Base-by-base conservation (phyloP, 2,797 vertebrate genomes). In the Agapornis canus region DNA sequence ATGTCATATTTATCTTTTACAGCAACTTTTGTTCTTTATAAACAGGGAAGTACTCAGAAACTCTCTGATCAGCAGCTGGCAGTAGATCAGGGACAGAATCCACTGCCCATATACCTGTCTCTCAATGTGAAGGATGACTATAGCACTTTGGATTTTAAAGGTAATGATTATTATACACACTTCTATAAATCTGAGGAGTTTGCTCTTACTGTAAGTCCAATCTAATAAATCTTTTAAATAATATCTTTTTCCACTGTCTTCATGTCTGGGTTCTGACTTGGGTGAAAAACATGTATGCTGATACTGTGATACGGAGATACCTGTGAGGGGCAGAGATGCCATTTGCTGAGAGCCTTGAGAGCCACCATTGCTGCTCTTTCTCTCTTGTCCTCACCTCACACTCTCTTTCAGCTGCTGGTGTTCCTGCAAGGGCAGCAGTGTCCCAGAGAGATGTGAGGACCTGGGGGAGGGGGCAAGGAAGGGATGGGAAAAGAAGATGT, bases 61-160 rank as follows among this genome's bases (percentile, higher is more conserved):
- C 97, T 98, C 64, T 98, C 98, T 29, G 98, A 98, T 91, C 98
- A 98, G 75, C 97, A 93, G 54, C 71, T 94, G 79, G 97, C 97
- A 4, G 65, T 98, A 63, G 95, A 89, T 75, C 88, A 69, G 63
- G 97, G 98, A 39, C 98, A 98, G 95, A 98, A 98, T 88, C 98
- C 98, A 0, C 96, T 97, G 59, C 98, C 98, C 13, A 95, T 98
- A 87, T 98, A 98, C 9, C 35, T 98, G 37, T 80, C 97, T 13
- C 65, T 98, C 83, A 98, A 98, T 17, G 98, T 98, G 72, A 95
- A 45, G 83, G 85, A 91, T 85, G 90, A 97, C 51, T 87, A 97
- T 25, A 98, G 96, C 68, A 98, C 95, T 51, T 83, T 94, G 77
- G 97, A 98, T 90, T 98, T 98, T 92, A 97, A 98, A 98, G 98